Evolutionary conservation across 2,113 vertebrate genomes (phyloP).

Genomic region (Cercopithecus mona): DNA sequence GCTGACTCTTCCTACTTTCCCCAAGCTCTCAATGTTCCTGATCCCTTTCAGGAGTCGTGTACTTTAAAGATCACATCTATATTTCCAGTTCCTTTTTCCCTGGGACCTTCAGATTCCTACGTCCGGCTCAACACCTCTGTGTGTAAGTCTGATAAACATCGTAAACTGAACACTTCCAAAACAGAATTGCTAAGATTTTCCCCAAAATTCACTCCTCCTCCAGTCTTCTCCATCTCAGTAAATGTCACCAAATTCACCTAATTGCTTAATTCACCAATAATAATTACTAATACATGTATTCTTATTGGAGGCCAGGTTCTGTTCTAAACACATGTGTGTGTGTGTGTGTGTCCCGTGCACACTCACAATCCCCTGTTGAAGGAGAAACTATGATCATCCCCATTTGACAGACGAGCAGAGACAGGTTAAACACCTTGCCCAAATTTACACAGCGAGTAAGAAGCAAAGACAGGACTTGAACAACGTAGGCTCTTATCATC

Average conservation of each 20-base stretch:
- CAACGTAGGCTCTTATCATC: too few relatives aligned
- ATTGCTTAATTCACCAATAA: background rate
- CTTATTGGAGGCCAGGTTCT: background rate
- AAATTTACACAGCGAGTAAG: background rate
- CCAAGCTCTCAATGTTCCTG: too few relatives aligned
- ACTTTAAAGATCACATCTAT: background rate
- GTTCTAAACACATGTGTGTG: background rate
- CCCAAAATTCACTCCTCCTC: background rate
- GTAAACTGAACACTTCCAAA: background rate
- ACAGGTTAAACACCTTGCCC: background rate
- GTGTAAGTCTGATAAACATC: background rate
- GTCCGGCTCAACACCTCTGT: background rate
- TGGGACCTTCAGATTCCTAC: background rate
- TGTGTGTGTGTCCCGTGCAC: background rate
- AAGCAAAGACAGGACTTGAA: background rate
- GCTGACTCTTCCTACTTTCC: background rate
- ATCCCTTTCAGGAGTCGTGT: background rate
- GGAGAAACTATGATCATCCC: background rate
- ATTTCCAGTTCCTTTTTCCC: background rate
- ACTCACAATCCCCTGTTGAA: background rate
- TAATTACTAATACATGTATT: background rate
- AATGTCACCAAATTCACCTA: background rate
- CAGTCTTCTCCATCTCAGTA: background rate
- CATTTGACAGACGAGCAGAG: background rate
- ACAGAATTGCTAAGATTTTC: background rate